These are phyloP conservation scores for Aphaenogaster rudis DNA, from an alignment of 1,140 invertebrate genomes.

Conservation along the genomic window DNA sequence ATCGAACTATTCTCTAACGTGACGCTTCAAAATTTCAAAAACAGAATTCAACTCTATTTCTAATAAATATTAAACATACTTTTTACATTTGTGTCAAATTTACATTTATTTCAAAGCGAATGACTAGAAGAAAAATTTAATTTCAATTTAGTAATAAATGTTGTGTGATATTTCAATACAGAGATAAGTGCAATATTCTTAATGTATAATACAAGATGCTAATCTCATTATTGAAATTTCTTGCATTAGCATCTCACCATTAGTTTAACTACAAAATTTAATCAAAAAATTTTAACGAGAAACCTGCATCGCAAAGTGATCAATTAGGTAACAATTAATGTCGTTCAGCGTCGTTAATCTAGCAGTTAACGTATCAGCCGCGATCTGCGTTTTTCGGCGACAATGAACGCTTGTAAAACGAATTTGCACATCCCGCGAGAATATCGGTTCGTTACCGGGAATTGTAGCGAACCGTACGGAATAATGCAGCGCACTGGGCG, in stretches of 20 bases:
- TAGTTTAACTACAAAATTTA: background rate
- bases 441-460: conserved; percentile 3
- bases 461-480: conserved; percentile 40
- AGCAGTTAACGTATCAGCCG: background rate
- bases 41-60: background rate
- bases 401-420: conserved; percentile 31
- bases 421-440: conserved; percentile 26
- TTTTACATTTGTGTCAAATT: background rate
- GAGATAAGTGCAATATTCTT: background rate
- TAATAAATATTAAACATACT: background rate
- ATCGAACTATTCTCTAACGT: background rate
- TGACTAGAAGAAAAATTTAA: background rate
- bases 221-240: background rate
- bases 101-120: background rate
- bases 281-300: background rate
- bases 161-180: background rate
- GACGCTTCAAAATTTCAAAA: background rate
- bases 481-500: conserved; percentile 40
- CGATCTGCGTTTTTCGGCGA: background rate
- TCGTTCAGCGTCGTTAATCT: background rate
- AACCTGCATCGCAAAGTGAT: no score
- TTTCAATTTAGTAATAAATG: background rate
- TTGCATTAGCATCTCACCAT: background rate
- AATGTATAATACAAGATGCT: background rate
- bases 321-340: conserved; percentile 14